phyloP scores from a whole-genome alignment of 2,888 invertebrate genomes.

The Autographa pulchrina region DNA sequence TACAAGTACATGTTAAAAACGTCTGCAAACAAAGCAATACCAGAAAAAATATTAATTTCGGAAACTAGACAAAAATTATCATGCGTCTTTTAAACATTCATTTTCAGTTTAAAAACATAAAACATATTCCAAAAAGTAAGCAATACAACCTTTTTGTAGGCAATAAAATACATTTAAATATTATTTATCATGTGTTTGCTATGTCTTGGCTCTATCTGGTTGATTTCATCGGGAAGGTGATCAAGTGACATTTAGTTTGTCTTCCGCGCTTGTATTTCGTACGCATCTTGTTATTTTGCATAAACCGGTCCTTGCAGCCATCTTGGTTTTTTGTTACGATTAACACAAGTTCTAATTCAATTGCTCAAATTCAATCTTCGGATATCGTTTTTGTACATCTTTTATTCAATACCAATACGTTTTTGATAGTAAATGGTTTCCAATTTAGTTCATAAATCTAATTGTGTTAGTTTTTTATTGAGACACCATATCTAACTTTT shows the following conservation, averaged over 20 bases:
- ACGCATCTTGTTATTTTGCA: slow-evolving; percentile 63
- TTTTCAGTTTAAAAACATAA: background rate
- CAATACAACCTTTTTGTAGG: background rate
- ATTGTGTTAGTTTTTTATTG: too few species aligned
- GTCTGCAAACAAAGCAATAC: background rate
- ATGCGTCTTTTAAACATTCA: background rate
- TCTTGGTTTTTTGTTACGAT: slow-evolving; percentile 61
- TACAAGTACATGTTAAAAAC: background rate
- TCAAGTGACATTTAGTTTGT: slow-evolving; percentile 83
- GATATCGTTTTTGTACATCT: background rate
- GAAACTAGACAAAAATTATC: background rate
- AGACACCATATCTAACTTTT: too few species aligned
- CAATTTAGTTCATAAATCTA: background rate
- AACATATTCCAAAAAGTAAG: background rate
- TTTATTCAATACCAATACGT: background rate
- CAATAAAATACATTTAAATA: slow-evolving; percentile 6
- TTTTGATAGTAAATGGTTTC: background rate
- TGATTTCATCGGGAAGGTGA: slow-evolving; percentile 74
- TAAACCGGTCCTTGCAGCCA: slow-evolving; percentile 75
- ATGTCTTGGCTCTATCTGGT: slow-evolving; percentile 42
- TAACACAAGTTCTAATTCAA: slow-evolving; percentile 44
- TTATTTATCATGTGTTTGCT: slow-evolving; percentile 20
- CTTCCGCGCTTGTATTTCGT: slow-evolving; percentile 74
- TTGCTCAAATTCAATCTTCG: slow-evolving; percentile 19
- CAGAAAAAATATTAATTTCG: background rate